Evolutionary conservation across 2,113 vertebrate genomes (phyloP), one percentile per base, ranked within the genome.

Genomic region (Macquaria australasica): DNA sequence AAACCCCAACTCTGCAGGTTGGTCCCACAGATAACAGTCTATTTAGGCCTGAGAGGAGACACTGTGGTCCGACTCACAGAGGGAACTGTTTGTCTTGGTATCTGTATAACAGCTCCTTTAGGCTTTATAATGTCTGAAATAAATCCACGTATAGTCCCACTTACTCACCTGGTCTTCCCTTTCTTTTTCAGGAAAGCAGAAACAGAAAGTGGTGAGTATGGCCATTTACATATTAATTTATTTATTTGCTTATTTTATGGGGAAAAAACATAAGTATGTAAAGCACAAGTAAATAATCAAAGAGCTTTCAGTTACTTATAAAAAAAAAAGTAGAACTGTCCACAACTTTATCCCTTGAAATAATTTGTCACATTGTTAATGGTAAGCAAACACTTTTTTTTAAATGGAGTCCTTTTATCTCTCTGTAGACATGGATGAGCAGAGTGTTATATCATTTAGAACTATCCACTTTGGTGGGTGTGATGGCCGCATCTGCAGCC

Each of bases 131-230:
- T 48, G 23, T 15, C 8, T 75, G 16, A 45, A 64, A 23, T 43
- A 6, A 67, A 25, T 60, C 2, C 3, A 51, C 5, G 1, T 28
- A 6, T 25, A 28, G 8, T 5, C 8, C 4, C 10, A 79, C 31
- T 69, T 2, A 28, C 25, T 76, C 23, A 73, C 25, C 25, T 56
- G 10, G 43, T 72, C 9, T 81, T 84, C 81, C 9, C 3, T 95
- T 58, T 59, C 91, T 87, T 92, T 96, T 96, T 88, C 95, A 99
- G 98, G 97, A 87, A 99, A 99, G 94, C 98, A 98, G 96, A 99
- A 99, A 91, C 98, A 99, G 88, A 99, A 99, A 97, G 97, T 99
- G 97, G 98, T 99, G 93, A 98, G 98, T 97, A 31, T 53, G 25
- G 14, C 23, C 1, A 45, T 60, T 50, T 21, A 67, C 7, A 37